Conservation (phyloP, 2,113 vertebrate genomes). For the Varanus salvator region DNA sequence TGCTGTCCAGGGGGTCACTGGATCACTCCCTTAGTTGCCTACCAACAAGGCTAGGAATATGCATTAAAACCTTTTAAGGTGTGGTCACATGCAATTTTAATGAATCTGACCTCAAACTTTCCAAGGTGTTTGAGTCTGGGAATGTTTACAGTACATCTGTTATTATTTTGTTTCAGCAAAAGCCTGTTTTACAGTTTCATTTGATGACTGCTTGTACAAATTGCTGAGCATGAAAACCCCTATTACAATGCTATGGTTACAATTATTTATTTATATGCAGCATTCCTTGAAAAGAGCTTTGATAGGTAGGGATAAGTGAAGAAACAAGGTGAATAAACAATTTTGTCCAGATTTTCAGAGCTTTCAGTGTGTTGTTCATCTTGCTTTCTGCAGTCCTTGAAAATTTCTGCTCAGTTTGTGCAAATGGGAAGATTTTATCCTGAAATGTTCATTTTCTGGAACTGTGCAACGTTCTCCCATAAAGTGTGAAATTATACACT, state of each 20-base stretch:
- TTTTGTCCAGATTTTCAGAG: too few species aligned
- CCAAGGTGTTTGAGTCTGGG: conserved; percentile 75
- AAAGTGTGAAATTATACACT: too few species aligned
- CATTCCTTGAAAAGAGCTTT: too few species aligned
- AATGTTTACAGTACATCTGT: conserved; percentile 74
- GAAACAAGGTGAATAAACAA: too few species aligned
- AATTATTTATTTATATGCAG: conserved; percentile 24
- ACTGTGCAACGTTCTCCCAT: too few species aligned
- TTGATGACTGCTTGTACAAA: conserved; percentile 54
- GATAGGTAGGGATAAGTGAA: too few species aligned
- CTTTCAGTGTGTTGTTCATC: too few species aligned
- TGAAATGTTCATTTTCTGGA: too few species aligned
- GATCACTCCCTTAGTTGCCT: conserved; percentile 34
- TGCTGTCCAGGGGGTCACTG: too few species aligned
- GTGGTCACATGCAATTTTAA: conserved; percentile 64
- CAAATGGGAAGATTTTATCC: too few species aligned
- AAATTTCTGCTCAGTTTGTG: too few species aligned
- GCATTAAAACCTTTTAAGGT: conserved; percentile 72
- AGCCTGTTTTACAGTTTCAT: conserved; percentile 72
- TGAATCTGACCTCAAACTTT: conserved; percentile 66
- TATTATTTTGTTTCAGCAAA: conserved; percentile 73
- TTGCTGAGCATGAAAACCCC: conserved; percentile 42
- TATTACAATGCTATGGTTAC: conserved; percentile 35
- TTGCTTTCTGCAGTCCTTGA: too few species aligned
- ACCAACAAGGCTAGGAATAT: conserved; percentile 49